Evolutionary conservation across 37 sponge, comb jelly and placozoan species (phyloP), one percentile per base, ranked within the genome.

Genomic region (Spongia lamella): DNA sequence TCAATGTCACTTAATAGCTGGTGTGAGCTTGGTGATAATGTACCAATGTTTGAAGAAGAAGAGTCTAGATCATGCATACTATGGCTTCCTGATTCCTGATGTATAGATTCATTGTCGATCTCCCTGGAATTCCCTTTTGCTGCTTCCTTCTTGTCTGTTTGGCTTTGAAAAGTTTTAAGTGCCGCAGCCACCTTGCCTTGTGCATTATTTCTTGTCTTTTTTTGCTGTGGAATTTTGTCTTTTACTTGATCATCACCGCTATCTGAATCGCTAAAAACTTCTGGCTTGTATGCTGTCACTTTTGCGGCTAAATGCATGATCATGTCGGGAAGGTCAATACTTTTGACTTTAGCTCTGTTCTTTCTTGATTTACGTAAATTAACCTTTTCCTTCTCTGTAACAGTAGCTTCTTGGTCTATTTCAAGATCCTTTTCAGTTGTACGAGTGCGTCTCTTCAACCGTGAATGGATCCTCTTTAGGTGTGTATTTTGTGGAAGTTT

Each of bases 301-400:
- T 49, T 35, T 50, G 76, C 70, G 24, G 76, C 47, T 7, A 86
- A 36, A 40, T 86, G 86, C 15, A 80, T 69, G 21, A 86, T 34
- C 76, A 80, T 79, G 15, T 74, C 74, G 4, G 86, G 81, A 27
- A 86, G 47, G 53, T 86, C 86, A 58, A 75, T 58, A 11, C 31
- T 7, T 56, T 86, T 86, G 2, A 27, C 70, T 32, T 73, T 66
- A 25, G 56, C 53, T 9, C 86, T 68, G 55, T 68, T 73, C 21
- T 50, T 43, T 1, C 81, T 40, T 56, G 80, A 60, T 36, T 57
- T 71, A 37, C 60, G 51, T 15, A 79, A 74, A 72, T 51, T 78
- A 1, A 19, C 35, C 9, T 43, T 43, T 1, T 31, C 61, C 21
- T 73, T 75, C 16, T 38, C 55, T 32, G 36, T 58, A 9, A 78